Conservation (phyloP, 2,888 invertebrate genomes). For the Eilema caniola region DNA sequence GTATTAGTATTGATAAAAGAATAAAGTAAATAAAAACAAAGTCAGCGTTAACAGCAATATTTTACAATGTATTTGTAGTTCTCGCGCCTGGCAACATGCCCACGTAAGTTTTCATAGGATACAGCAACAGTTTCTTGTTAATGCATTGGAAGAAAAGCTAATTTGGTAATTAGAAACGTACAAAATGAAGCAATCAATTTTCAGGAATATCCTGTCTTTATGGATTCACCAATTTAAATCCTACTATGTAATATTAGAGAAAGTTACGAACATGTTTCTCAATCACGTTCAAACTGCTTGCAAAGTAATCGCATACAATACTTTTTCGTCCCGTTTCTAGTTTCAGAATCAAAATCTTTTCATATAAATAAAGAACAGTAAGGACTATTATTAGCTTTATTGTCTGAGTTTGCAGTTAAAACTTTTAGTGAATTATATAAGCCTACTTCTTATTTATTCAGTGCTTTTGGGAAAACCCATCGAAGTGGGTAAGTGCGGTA, state of each 20-base stretch:
- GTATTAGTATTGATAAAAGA: not conserved
- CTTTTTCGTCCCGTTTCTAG: not conserved
- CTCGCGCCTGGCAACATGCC: constrained; percentile 70
- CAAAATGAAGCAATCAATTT: not conserved
- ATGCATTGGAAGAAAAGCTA: constrained; percentile 57
- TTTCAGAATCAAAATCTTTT: not conserved
- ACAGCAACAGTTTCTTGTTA: constrained; percentile 63
- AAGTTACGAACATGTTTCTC: too few relatives aligned
- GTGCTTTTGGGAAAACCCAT: not conserved
- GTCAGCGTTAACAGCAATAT: constrained; percentile 49
- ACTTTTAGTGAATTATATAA: not conserved
- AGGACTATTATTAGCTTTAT: not conserved
- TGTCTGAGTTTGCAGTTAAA: not conserved
- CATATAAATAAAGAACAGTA: not conserved
- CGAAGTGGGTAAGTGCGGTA: constrained; percentile 20
- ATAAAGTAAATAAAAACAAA: constrained; percentile 51
- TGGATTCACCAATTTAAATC: too few relatives aligned
- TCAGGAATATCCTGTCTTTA: not conserved
- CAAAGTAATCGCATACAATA: not conserved
- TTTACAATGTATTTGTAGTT: constrained; percentile 67
- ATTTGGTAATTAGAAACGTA: not conserved
- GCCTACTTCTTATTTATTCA: not conserved
- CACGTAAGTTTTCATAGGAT: constrained; percentile 63
- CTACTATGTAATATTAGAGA: too few relatives aligned
- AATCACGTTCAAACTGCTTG: too few relatives aligned